Percentiles rank a stretch among this genome's conserved stretches.
phyloP scores from a whole-genome alignment of 2,113 vertebrate genomes.

The Acrocephalus arundinaceus region DNA sequence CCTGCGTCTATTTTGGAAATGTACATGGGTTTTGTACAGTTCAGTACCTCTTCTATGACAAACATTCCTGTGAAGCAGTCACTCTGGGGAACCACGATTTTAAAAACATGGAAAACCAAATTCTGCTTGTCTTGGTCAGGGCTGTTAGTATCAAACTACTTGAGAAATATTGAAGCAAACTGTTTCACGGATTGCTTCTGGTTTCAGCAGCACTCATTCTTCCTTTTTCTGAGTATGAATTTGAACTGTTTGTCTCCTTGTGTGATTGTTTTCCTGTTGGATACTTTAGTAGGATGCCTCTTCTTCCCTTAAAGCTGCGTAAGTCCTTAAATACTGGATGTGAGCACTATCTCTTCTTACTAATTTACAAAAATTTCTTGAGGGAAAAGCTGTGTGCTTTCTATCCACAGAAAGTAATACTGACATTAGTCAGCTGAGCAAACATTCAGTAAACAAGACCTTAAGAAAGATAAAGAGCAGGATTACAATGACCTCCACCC shows the following conservation, averaged over 20 bases:
- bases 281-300: neutral
- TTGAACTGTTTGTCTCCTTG: neutral
- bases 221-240: neutral
- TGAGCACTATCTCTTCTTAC: neutral
- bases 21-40: neutral
- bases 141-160: neutral
- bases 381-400: neutral
- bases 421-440: neutral
- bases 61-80: neutral
- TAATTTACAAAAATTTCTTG: neutral
- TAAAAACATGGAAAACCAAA: neutral
- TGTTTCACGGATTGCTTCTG: neutral
- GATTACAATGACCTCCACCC: neutral
- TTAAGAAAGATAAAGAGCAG: neutral
- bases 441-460: neutral
- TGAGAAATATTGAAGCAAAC: neutral
- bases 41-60: neutral
- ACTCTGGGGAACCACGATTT: neutral
- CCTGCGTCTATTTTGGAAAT: neutral
- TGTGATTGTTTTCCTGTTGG: neutral
- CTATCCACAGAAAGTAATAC: neutral
- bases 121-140: neutral
- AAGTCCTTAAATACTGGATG: neutral
- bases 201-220: neutral
- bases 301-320: neutral